Evolutionary conservation across 2,797 vertebrate genomes (phyloP).

Genomic region (Sebastes trivittatus): DNA sequence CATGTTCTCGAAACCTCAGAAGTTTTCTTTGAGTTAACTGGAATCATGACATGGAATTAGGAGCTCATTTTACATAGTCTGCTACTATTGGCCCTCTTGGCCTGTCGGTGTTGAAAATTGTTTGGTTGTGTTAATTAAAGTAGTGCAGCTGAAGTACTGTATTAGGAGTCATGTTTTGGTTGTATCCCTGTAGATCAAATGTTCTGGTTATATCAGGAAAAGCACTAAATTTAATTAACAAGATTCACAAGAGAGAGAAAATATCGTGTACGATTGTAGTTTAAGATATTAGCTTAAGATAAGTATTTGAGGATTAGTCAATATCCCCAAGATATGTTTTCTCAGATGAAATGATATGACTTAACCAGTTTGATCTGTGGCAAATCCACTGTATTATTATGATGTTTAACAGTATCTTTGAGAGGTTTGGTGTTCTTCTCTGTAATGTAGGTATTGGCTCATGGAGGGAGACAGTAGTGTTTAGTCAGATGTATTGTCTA

Average conservation of each 20-base stretch:
- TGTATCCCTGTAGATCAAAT: background rate
- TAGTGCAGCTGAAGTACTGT: conserved; percentile 4
- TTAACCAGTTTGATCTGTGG: conserved; percentile 31
- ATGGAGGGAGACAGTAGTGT: conserved; percentile 36
- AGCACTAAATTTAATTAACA: background rate
- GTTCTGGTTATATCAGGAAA: background rate
- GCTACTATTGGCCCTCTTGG: conserved; percentile 46
- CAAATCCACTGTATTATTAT: conserved; percentile 35
- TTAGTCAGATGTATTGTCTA: conserved; percentile 58
- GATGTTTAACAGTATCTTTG: conserved; percentile 36
- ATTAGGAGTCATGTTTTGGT: conserved; percentile 1
- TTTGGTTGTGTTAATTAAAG: conserved; percentile 53
- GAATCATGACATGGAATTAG: conserved; percentile 71
- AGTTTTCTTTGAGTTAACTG: conserved; percentile 75
- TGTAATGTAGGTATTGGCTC: conserved; percentile 54
- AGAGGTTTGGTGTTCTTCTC: conserved; percentile 50
- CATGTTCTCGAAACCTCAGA: conserved; percentile 65
- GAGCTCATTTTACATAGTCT: conserved; percentile 64
- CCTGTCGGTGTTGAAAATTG: conserved; percentile 21
- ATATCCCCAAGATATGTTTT: background rate
- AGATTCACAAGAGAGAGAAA: background rate
- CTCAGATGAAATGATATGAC: conserved; percentile 28
- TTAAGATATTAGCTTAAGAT: conserved; percentile 5
- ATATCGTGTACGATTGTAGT: background rate
- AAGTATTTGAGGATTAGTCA: background rate